Conservation (phyloP, 2,113 vertebrate species). For the Scortum barcoo region DNA sequence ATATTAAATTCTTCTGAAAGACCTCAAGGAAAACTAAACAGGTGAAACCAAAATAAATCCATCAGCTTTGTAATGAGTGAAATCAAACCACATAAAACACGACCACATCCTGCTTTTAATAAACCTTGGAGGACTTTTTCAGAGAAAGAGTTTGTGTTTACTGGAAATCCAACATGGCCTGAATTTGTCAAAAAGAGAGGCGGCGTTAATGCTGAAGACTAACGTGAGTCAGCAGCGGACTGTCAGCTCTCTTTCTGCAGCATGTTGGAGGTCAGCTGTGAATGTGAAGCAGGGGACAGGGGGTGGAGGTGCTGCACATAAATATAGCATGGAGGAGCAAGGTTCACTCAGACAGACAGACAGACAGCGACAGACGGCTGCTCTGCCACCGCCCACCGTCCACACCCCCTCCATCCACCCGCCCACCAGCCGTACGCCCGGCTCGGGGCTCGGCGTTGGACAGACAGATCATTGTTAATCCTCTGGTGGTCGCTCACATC, state of each 20-base stretch:
- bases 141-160: neutral
- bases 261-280: slow-evolving; percentile 61
- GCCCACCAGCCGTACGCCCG: neutral
- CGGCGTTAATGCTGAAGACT: neutral
- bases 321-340: slow-evolving; percentile 78
- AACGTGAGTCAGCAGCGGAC: slow-evolving; percentile 21
- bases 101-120: neutral
- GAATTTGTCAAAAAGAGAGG: neutral
- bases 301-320: slow-evolving; percentile 37
- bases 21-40: neutral
- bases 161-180: neutral
- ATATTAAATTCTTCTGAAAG: neutral
- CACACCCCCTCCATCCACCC: slow-evolving; percentile 4
- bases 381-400: neutral
- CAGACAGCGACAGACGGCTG: slow-evolving; percentile 78
- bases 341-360: slow-evolving; percentile 77
- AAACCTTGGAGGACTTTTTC: rapidly evolving
- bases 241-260: neutral
- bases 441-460: neutral
- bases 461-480: slow-evolving; percentile 31
- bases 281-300: slow-evolving; percentile 33
- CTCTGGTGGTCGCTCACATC: slow-evolving; percentile 18
- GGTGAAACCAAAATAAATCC: neutral
- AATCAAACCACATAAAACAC: neutral
- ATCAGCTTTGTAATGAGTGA: neutral